Evolutionary conservation across 2,113 vertebrate genomes (phyloP), one percentile per base, ranked within the genome.

Genomic region (Castor canadensis): DNA sequence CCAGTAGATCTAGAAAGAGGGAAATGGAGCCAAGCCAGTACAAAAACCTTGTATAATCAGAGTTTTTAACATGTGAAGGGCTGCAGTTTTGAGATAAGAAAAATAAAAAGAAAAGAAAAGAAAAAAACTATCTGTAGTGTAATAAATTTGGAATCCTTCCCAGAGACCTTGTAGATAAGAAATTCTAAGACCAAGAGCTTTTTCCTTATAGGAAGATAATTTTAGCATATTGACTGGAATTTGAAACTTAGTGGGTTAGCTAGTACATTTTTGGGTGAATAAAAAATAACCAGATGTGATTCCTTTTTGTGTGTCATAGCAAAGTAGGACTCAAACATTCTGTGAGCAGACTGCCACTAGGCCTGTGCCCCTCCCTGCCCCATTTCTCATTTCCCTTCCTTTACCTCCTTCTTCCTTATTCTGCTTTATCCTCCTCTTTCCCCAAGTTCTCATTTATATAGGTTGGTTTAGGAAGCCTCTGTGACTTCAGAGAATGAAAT

Each of bases 201-300:
- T 95, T 95, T 95, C 84, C 60, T 88, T 38, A 20, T 92, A 79
- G 77, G 47, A 87, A 87, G 93, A 79, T 96, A 83, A 84, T 84
- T 96, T 96, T 71, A 87, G 56, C 71, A 83, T 89, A 35, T 87
- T 92, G 87, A 10, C 26, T 90, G 38, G 92, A 79, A 89, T 73
- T 88, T 20, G 24, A 92, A 49, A 30, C 47, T 10, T 58, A 19
- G n/a, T 62, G 58, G 47, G 64, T 94, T 96, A 85, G 73, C 62
- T 56, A 52, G 69, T 81, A 49, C n/a, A 20, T 93, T 95, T 90
- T 86, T 62, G 73, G 38, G 72, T 79, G 45, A 91, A 72, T 60
- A 79, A 69, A 80, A 93, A 86, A 69, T 26, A 77, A 75, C 43
- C 9, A 4, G 52, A 40, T 73, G 72, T 81, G 1, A 35, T 56